phyloP scores from a whole-genome alignment of 2,888 invertebrate genomes.

The Lycocerus yunnanus region DNA sequence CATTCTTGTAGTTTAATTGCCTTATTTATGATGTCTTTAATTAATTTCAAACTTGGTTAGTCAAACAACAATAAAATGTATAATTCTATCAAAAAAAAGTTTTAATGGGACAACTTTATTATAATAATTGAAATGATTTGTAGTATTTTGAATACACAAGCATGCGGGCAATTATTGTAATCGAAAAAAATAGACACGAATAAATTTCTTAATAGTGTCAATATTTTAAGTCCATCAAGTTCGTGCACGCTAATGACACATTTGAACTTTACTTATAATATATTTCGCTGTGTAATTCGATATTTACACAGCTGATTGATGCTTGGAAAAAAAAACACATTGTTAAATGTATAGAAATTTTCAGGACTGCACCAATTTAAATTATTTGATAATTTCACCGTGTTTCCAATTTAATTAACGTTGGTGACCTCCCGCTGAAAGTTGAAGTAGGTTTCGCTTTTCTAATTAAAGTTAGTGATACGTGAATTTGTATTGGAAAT shows the following conservation, averaged over 20 bases:
- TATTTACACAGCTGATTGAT: background rate
- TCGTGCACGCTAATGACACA: slow-evolving; percentile 15
- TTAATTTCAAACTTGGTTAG: slow-evolving; percentile 7
- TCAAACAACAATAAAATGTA: slow-evolving; percentile 6
- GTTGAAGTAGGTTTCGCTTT: slow-evolving; percentile 45
- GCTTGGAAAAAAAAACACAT: background rate
- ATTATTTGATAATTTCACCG: background rate
- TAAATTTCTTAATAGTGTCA: slow-evolving; percentile 22
- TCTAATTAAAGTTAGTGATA: slow-evolving; percentile 41
- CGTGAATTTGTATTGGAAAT: slow-evolving; percentile 15
- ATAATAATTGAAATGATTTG: slow-evolving; percentile 29
- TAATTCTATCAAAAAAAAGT: background rate
- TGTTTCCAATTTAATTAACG: slow-evolving; percentile 32
- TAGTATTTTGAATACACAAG: slow-evolving; percentile 21
- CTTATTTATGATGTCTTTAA: slow-evolving; percentile 17
- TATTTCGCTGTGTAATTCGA: background rate
- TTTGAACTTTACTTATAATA: background rate
- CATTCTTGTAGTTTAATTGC: slow-evolving; percentile 16
- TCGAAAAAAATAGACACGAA: slow-evolving; percentile 11
- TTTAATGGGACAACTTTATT: slow-evolving; percentile 24
- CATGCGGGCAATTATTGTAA: slow-evolving; percentile 21
- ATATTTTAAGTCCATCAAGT: slow-evolving; percentile 16
- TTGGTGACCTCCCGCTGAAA: slow-evolving; percentile 40
- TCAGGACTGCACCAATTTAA: background rate
- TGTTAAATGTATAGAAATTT: background rate